Evolutionary conservation across 1,140 invertebrate genomes (phyloP).

Genomic region (Thaumetopoea pityocampa): DNA sequence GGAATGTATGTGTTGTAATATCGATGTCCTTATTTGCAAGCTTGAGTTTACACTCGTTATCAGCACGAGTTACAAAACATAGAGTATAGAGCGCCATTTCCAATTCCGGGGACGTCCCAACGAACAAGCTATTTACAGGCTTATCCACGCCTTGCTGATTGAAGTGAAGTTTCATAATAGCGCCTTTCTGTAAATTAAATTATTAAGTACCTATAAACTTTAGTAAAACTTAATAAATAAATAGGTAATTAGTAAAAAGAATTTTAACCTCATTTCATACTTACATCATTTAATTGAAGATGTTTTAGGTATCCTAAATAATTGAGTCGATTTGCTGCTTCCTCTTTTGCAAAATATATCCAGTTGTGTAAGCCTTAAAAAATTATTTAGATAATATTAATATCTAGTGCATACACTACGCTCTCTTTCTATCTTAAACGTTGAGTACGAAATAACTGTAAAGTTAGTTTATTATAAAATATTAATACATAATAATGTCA

Average conservation of each 20-base stretch:
- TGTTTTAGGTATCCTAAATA: conserved; percentile 89
- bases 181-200: conserved; percentile 80
- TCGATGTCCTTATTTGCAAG: conserved; percentile 82
- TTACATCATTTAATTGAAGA: conserved; percentile 82
- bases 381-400: conserved; percentile 6
- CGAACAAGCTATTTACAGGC: conserved; percentile 87
- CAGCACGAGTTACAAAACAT: conserved; percentile 85
- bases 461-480: too few species aligned
- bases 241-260: too few species aligned
- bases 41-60: conserved; percentile 83
- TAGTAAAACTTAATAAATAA: too few species aligned
- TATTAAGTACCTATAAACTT: too few species aligned
- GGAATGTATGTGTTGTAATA: conserved; percentile 84
- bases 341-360: conserved; percentile 89
- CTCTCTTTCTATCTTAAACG: too few species aligned
- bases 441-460: too few species aligned
- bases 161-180: conserved; percentile 86
- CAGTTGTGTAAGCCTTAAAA: conserved; percentile 91
- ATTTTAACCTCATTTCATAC: conserved; percentile 49
- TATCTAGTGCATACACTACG: too few species aligned
- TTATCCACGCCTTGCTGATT: conserved; percentile 85
- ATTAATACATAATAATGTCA: too few species aligned
- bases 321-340: conserved; percentile 80
- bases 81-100: conserved; percentile 94
- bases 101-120: conserved; percentile 94